phyloP scores from a whole-genome alignment of 2,797 vertebrate genomes.

The Sternotherus odoratus region DNA sequence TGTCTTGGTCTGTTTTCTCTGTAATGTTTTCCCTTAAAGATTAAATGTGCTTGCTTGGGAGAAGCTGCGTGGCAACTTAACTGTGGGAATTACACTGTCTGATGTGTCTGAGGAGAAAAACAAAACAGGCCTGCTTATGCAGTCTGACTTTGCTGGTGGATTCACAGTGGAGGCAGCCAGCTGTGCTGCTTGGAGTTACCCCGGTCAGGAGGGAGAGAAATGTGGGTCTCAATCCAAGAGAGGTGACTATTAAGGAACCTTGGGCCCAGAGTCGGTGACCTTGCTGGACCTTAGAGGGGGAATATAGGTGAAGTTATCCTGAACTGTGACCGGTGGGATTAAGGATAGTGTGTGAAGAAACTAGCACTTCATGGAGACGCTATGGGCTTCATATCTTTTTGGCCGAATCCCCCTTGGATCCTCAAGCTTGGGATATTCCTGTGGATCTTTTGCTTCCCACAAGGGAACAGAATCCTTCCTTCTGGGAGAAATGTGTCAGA shows the following conservation, averaged over 20 bases:
- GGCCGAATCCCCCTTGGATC: neutral
- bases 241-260: neutral
- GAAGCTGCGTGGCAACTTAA: neutral
- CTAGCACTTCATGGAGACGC: neutral
- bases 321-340: neutral
- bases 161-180: neutral
- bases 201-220: neutral
- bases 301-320: neutral
- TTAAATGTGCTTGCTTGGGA: neutral
- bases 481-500: neutral
- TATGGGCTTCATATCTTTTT: neutral
- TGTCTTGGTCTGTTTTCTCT: neutral
- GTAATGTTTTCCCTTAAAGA: neutral
- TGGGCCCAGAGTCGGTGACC: neutral
- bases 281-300: neutral
- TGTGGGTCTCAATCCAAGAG: neutral
- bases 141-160: neutral
- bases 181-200: neutral
- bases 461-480: neutral
- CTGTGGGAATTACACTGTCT: neutral
- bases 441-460: neutral
- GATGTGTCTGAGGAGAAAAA: neutral
- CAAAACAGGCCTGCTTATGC: neutral
- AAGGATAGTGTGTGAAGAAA: neutral
- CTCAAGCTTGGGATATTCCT: neutral